phyloP scores from a whole-genome alignment of 2,113 vertebrate species.

The Saguinus imperator region DNA sequence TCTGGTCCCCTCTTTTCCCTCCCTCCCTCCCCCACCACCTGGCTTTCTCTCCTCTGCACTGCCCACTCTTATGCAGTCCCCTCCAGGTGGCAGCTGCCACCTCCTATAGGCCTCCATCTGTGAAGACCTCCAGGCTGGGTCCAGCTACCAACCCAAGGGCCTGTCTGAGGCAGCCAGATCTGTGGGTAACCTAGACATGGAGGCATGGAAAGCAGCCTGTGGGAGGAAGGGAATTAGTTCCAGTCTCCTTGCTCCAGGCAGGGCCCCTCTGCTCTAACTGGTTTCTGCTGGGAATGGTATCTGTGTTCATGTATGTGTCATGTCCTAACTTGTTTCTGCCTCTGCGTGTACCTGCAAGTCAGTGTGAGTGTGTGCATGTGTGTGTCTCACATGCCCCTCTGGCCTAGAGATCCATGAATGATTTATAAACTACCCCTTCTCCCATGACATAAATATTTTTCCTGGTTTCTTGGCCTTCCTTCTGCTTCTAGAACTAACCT shows the following conservation, averaged over 20 bases:
- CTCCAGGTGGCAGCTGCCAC: background rate
- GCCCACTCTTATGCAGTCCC: background rate
- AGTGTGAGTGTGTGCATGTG: too few relatives aligned
- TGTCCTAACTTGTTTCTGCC: slow-evolving; percentile 50
- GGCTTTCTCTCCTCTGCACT: background rate
- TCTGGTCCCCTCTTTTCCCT: background rate
- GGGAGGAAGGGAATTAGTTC: background rate
- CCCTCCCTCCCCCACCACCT: background rate
- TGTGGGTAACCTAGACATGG: background rate
- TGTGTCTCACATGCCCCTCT: background rate
- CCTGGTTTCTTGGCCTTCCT: background rate
- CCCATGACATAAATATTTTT: background rate
- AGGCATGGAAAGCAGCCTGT: background rate
- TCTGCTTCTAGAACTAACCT: background rate
- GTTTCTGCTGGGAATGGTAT: slow-evolving; percentile 53
- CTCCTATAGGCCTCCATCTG: background rate
- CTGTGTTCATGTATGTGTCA: background rate
- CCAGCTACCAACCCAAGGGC: background rate
- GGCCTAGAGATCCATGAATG: background rate
- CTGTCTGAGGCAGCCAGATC: background rate
- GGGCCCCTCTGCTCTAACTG: background rate
- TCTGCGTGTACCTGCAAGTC: background rate
- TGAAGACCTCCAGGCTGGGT: background rate
- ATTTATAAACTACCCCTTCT: background rate
- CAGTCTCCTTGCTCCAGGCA: background rate